A percentile compares a stretch with the other conserved stretches of the same genome.
phyloP scores from a whole-genome alignment of 2,888 invertebrate genomes.

The Eueremaeus valkanovi region DNA sequence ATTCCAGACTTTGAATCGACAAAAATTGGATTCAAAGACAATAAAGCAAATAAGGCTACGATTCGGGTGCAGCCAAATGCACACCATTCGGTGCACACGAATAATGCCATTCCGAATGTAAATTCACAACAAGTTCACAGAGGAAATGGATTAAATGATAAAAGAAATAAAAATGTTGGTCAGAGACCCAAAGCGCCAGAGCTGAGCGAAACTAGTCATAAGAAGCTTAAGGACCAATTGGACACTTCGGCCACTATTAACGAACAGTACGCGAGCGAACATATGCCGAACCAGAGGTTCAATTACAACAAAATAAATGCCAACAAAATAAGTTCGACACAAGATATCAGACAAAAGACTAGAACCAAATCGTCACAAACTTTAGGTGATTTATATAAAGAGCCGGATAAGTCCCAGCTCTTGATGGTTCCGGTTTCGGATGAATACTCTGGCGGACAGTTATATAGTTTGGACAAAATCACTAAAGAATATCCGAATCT shows the following conservation, averaged over 20 bases:
- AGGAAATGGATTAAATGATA: background rate
- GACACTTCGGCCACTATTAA: slow-evolving; percentile 13
- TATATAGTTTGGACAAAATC: slow-evolving; percentile 10
- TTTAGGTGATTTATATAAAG: background rate
- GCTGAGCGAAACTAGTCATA: background rate
- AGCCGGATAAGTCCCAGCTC: slow-evolving; percentile 30
- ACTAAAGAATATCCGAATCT: slow-evolving; percentile 34
- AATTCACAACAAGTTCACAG: background rate
- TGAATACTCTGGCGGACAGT: slow-evolving; percentile 20
- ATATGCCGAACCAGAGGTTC: background rate
- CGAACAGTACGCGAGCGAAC: background rate
- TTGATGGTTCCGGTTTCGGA: slow-evolving; percentile 39
- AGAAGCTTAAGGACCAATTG: slow-evolving; percentile 4
- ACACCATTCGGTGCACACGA: background rate
- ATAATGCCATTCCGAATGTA: background rate
- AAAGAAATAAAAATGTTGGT: background rate
- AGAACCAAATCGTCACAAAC: background rate
- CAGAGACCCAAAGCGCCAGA: background rate
- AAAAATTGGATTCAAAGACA: background rate
- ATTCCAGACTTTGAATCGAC: slow-evolving; percentile 1
- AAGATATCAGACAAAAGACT: background rate
- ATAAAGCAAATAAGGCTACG: background rate
- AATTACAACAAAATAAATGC: background rate
- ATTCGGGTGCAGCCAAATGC: background rate
- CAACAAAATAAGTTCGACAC: background rate